Base-by-base conservation (phyloP, 2,113 vertebrate species). In the Ctenodactylus gundi region DNA sequence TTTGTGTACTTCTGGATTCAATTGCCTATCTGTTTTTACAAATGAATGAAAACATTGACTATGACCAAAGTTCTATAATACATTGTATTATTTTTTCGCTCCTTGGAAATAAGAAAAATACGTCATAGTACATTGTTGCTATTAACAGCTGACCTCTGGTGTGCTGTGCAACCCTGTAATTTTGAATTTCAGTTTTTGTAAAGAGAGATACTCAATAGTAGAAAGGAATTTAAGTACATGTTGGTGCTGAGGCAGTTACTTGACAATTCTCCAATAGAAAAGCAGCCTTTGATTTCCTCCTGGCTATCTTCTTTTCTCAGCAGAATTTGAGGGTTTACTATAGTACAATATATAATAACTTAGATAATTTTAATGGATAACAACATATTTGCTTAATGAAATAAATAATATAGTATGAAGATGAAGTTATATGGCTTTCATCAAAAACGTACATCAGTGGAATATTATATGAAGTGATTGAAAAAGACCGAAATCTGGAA, bases 91-190 rank as follows among this genome's bases (percentile, higher is more conserved):
- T 96, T 84, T 97, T 94, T 51, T 93, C 70, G 90, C 44, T 90
- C 77, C 46, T 96, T 97, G 94, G 41, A 98, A 96, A 93, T 96
- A 88, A 94, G 96, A 97, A 98, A 97, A 98, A n/a, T 77, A 95
- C 70, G 95, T 97, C 65, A 57, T 86, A 95, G 78, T 96, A 92
- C 57, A 60, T 91, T 77, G 95, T 86, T 91, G 55, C 67, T 96
- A 90, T 97, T 98, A 97, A 91, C 1, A 7, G 31, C 90, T 96
- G 96, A 98, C 95, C 94, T 96, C 60, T 94, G 62, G 36, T 92
- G 91, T 91, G 88, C 87, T 95, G 46, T 93, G 85, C 62, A 95
- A 62, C 84, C 4, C 0, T 81, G 80, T 93, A 97, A 97, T 93
- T n/a, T n/a, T 96, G 95, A 97, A 93, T 94, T 97, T 92, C 94